phyloP scores from a whole-genome alignment of 2,113 vertebrate genomes.

The Nesoenas mayeri region DNA sequence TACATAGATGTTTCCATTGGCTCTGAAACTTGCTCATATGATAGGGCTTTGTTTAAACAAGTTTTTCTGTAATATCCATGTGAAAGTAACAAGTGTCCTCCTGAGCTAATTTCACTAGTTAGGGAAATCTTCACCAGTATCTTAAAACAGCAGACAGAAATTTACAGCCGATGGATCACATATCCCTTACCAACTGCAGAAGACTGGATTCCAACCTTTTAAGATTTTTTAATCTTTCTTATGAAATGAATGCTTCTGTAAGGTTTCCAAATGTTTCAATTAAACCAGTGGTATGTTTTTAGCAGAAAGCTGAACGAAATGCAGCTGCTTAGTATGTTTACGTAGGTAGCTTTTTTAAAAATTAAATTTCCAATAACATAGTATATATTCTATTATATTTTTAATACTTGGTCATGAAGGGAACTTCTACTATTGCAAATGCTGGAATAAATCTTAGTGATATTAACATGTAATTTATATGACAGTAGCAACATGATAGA shows the following conservation, averaged over 20 bases:
- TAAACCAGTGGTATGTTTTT: not conserved
- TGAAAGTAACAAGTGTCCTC: not conserved
- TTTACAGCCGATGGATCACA: not conserved
- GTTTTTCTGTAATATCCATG: not conserved
- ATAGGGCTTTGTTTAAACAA: not conserved
- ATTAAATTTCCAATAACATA: not conserved
- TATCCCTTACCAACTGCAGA: not conserved
- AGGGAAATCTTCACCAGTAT: not conserved
- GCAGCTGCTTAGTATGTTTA: not conserved
- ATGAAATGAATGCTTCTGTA: not conserved
- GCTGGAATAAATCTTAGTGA: not conserved
- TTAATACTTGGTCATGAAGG: not conserved
- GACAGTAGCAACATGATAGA: slow-evolving; percentile 50
- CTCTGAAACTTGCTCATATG: not conserved
- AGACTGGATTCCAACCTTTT: not conserved
- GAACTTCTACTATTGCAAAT: not conserved
- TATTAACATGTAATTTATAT: slow-evolving; percentile 44
- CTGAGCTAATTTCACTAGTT: not conserved
- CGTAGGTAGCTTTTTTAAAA: not conserved
- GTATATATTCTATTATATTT: not conserved
- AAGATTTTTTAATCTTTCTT: not conserved
- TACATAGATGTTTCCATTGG: not conserved
- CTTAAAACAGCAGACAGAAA: not conserved
- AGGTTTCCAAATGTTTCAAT: not conserved
- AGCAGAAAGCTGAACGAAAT: not conserved